Conservation (phyloP, 2,888 invertebrate genomes). For the Sphecodes monilicornis region DNA sequence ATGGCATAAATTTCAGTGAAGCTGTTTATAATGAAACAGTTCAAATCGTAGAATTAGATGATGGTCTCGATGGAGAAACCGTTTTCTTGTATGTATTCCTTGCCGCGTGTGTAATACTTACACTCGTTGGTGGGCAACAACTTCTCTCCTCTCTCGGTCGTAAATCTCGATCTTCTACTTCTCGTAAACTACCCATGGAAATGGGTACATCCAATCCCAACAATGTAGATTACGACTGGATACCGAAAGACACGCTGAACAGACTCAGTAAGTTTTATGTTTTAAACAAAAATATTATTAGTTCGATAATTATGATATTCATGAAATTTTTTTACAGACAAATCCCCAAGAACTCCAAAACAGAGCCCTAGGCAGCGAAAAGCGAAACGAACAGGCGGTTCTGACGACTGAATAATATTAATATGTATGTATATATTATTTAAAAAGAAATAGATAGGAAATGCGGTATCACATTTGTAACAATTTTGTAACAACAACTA, state of each 20-base stretch:
- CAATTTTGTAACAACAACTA: conserved; percentile 43
- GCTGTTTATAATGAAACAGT: conserved; percentile 99
- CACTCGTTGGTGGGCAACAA: conserved; percentile 95
- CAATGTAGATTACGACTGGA: conserved; percentile 99
- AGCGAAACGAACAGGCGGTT: conserved; percentile 90
- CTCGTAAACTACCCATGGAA: conserved; percentile 90
- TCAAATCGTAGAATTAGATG: conserved; percentile 97
- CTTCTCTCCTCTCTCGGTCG: conserved; percentile 93
- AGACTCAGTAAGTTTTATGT: conserved; percentile 90
- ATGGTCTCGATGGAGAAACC: conserved; percentile 98
- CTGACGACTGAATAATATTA: conserved; percentile 86
- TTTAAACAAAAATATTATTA: background rate
- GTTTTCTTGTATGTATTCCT: conserved; percentile 99
- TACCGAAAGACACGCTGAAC: conserved; percentile 95
- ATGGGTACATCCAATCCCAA: conserved; percentile 95
- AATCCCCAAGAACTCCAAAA: conserved; percentile 88
- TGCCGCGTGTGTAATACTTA: conserved; percentile 94
- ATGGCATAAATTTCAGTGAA: conserved; percentile 90
- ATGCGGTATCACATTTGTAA: conserved; percentile 30
- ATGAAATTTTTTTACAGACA: conserved; percentile 86
- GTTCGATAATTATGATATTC: conserved; percentile 12
- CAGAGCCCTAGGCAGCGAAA: conserved; percentile 93
- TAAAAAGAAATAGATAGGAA: conserved; percentile 45
- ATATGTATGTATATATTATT: conserved; percentile 59
- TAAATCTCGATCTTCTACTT: conserved; percentile 87